Conservation (phyloP, 2,888 invertebrate genomes). For the Eilema caniola region DNA sequence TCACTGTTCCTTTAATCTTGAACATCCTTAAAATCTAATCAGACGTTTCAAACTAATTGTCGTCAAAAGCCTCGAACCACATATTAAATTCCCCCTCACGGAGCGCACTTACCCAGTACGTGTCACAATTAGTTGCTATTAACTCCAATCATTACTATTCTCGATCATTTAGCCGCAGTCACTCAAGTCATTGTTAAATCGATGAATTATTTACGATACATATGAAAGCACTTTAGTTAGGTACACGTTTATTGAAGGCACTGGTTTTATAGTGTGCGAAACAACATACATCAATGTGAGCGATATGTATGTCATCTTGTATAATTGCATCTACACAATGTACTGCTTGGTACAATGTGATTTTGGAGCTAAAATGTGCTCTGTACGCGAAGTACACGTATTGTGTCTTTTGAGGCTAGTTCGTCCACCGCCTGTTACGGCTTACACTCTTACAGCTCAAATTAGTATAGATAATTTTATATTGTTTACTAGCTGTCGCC, state of each 20-base stretch:
- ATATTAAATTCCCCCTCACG: constrained; percentile 20
- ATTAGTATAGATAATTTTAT: no score
- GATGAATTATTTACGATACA: constrained; percentile 24
- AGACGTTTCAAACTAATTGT: constrained; percentile 17
- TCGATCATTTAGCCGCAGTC: constrained; percentile 18
- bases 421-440: no score
- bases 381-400: no score
- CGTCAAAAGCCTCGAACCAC: constrained; percentile 10
- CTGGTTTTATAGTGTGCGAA: not conserved
- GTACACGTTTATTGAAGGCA: not conserved
- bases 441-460: no score
- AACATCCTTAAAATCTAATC: constrained; percentile 18
- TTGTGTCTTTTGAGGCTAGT: no score
- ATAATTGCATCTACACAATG: no score
- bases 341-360: no score
- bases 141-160: constrained; percentile 16
- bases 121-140: constrained; percentile 24
- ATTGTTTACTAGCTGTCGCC: no score
- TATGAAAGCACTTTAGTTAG: constrained; percentile 14
- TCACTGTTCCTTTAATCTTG: not conserved
- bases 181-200: constrained; percentile 22
- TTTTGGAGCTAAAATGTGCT: no score
- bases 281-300: no score
- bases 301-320: no score
- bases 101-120: constrained; percentile 19